phyloP scores from a whole-genome alignment of 2,888 invertebrate genomes.

The Phalera bucephala region DNA sequence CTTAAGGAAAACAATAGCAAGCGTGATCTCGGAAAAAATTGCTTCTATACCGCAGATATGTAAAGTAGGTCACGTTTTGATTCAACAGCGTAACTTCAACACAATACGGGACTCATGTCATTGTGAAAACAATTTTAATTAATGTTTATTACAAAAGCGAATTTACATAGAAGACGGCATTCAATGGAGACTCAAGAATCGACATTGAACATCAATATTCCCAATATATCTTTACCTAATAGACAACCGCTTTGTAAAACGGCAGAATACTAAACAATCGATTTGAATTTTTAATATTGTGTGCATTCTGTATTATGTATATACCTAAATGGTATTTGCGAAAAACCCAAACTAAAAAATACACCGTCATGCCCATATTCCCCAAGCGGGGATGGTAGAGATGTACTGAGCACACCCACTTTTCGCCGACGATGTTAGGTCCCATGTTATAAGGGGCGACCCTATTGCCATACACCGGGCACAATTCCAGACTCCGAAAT shows the following conservation, averaged over 20 bases:
- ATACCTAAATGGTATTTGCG: neutral
- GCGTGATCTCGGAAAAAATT: neutral
- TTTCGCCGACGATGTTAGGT: no score
- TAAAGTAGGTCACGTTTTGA: neutral
- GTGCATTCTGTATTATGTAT: neutral
- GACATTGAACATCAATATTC: neutral
- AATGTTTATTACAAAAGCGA: neutral
- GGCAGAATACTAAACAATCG: neutral
- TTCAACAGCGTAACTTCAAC: neutral
- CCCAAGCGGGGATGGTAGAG: no score
- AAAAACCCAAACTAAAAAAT: neutral
- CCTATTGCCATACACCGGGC: no score
- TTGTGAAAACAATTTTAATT: neutral
- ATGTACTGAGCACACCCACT: no score
- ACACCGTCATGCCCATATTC: no score
- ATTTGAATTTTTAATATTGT: constrained; percentile 1
- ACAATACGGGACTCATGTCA: neutral
- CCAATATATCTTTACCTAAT: neutral
- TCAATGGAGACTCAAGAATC: no score
- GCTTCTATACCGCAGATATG: neutral
- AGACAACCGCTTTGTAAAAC: neutral
- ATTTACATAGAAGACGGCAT: neutral
- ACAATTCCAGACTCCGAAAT: no score
- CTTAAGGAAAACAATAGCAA: neutral
- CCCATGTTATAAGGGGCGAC: no score